These are phyloP conservation scores for Pogonomyrmex barbatus DNA, from an alignment of 1,140 invertebrate genomes.

Conservation along the genomic window DNA sequence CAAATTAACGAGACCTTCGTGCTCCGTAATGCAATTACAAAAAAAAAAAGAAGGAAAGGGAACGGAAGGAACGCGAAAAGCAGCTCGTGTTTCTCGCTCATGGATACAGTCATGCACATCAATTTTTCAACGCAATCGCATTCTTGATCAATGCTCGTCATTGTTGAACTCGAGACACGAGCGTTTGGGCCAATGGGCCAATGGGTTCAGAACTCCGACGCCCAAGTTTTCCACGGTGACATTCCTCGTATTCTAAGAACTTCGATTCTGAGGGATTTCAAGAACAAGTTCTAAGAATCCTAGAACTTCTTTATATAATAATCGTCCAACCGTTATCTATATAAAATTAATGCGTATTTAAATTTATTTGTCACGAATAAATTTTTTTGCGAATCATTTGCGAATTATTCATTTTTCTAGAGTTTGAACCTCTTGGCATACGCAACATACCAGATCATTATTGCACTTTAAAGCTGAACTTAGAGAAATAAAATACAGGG, in stretches of 20 bases:
- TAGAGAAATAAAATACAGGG: conserved; percentile 60
- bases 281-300: conserved; percentile 5
- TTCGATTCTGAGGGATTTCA: background rate
- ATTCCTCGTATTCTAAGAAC: background rate
- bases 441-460: conserved; percentile 47
- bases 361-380: background rate
- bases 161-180: conserved; percentile 19
- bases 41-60: conserved; percentile 21
- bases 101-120: conserved; percentile 80
- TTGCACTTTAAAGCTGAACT: conserved; percentile 67
- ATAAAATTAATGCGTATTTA: background rate
- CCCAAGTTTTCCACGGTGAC: background rate
- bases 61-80: conserved; percentile 3
- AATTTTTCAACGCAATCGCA: conserved; percentile 74
- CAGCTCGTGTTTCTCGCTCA: conserved; percentile 50
- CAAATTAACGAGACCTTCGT: conserved; percentile 76
- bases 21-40: conserved; percentile 75
- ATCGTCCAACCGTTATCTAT: background rate
- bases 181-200: conserved; percentile 12
- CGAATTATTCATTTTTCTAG: background rate
- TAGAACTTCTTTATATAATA: background rate
- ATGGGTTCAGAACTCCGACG: background rate
- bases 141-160: background rate
- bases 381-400: background rate
- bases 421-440: conserved; percentile 28